phyloP scores from a whole-genome alignment of 2,113 vertebrate genomes.

The Crotalus viridis region DNA sequence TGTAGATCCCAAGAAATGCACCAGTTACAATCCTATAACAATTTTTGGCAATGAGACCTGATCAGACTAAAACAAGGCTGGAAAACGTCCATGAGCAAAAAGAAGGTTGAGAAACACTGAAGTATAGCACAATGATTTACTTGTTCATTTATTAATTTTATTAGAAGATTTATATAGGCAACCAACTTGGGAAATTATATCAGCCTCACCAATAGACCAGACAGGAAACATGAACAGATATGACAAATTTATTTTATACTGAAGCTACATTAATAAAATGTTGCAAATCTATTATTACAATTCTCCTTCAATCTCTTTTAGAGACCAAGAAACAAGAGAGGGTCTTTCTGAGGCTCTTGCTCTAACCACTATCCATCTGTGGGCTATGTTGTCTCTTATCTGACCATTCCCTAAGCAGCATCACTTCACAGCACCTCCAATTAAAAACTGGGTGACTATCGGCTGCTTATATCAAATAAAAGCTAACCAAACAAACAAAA shows the following conservation, averaged over 20 bases:
- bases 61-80: background rate
- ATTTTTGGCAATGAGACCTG: background rate
- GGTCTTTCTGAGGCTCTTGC: too few species aligned
- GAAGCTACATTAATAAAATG: too few species aligned
- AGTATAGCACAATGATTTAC: background rate
- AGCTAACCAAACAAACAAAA: background rate
- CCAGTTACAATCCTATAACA: background rate
- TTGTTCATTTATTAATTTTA: background rate
- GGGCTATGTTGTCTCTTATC: too few species aligned
- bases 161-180: background rate
- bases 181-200: background rate
- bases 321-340: too few species aligned
- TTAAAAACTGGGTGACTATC: background rate
- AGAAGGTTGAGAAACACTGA: background rate
- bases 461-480: background rate
- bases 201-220: too few species aligned
- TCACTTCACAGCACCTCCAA: too few species aligned
- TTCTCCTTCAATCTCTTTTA: too few species aligned
- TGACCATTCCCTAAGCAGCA: too few species aligned
- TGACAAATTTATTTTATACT: too few species aligned
- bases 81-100: background rate
- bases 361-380: too few species aligned
- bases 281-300: too few species aligned
- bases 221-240: too few species aligned
- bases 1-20: background rate